Evolutionary conservation across 2,113 vertebrate species (phyloP), one percentile per base, ranked within the genome.

Genomic region (Thalassoma bifasciatum): DNA sequence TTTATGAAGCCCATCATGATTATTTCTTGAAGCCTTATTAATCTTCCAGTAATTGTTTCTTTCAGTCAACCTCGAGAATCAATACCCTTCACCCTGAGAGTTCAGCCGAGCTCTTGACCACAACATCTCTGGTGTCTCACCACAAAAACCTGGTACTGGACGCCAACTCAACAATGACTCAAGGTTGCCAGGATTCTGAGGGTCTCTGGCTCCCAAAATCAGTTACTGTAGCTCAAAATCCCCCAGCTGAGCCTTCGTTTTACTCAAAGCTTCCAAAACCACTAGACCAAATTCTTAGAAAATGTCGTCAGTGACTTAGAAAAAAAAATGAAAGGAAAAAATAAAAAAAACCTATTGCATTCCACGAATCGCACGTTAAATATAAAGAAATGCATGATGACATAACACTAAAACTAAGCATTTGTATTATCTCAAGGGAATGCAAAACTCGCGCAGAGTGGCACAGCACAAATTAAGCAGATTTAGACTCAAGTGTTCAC

Each of bases 401-500:
- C 57, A 84, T 86, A 92, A 89, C 78, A 79, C 81, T 82, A 91
- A 90, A 92, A 88, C 83, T 36, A 84, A 87, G 93, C 89, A 92
- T 92, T 93, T 87, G 66, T 67, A 1, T 84, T 86, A 91, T 89
- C 81, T 86, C 82, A 57, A 61, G 87, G 85, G 90, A 94, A 92
- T 84, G 91, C 87, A 91, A 94, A 91, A 92, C 92, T 90, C 49
- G 89, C 89, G 85, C 94, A 44, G 94, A 94, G 93, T 94, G 94
- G 94, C 94, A 95, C 94, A 86, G 92, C 61, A 91, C 93, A 93
- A 94, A 95, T 95, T 94, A 95, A 94, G 93, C 89, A 90, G 94
- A 93, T 96, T 95, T 95, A 94, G 88, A 75, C 69, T 95, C 93
- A 95, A 95, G 93, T 94, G 94, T 81, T 95, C 91, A 90, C 93